phyloP scores from a whole-genome alignment of 2,888 invertebrate species.

The Oscheius myriophilus region DNA sequence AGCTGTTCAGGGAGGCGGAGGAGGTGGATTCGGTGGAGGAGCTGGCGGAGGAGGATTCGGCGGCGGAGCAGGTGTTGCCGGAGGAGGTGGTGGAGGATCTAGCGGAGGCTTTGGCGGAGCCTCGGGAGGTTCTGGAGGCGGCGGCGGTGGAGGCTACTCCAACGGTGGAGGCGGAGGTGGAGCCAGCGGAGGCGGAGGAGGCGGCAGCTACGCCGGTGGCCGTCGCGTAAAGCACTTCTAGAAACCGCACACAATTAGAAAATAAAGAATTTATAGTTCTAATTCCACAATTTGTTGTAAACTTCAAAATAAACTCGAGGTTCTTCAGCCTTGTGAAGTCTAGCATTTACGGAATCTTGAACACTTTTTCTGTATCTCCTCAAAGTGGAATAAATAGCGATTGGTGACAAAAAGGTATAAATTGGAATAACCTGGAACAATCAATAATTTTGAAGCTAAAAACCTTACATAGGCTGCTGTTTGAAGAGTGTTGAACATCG shows the following conservation, averaged over 20 bases:
- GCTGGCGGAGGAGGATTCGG: constrained; percentile 23
- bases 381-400: background rate
- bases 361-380: constrained; percentile 13
- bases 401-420: constrained; percentile 11
- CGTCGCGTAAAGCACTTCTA: too few relatives aligned
- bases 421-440: constrained; percentile 3
- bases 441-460: background rate
- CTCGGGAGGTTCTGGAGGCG: constrained; percentile 10
- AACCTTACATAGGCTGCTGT: constrained; percentile 5
- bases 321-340: background rate
- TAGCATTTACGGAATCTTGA: too few relatives aligned
- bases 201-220: background rate
- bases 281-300: constrained; percentile 24
- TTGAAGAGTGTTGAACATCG: background rate
- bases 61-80: background rate
- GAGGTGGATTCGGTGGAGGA: constrained; percentile 15
- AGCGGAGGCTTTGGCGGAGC: constrained; percentile 8
- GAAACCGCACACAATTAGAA: background rate
- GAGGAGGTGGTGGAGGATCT: background rate
- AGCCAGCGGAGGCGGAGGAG: background rate
- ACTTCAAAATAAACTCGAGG: constrained; percentile 12
- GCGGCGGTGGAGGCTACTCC: constrained; percentile 17
- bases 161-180: background rate
- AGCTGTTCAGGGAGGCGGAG: constrained; percentile 3
- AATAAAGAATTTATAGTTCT: background rate